A percentile compares a stretch with the other conserved stretches of the same genome.
These are phyloP conservation scores for Heliconius aoede DNA, from an alignment of 2,888 invertebrate genomes.

Conservation along the genomic window DNA sequence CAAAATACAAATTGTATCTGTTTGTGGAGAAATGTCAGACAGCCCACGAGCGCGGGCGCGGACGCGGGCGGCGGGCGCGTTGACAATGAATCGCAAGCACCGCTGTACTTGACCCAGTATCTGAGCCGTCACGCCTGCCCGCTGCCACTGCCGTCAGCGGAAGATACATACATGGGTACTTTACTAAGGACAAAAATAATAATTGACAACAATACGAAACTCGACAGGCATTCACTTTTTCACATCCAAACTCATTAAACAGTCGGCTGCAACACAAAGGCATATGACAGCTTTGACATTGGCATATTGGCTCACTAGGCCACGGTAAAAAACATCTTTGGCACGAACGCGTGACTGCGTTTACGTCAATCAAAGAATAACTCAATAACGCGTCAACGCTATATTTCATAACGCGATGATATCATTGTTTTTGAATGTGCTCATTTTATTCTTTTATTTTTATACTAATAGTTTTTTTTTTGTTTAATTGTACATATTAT, in stretches of 20 bases:
- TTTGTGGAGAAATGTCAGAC: conserved; percentile 57
- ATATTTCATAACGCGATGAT: conserved; percentile 57
- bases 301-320: conserved; percentile 75
- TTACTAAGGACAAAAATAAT: conserved; percentile 15
- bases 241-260: conserved; percentile 46
- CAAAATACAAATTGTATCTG: conserved; percentile 45
- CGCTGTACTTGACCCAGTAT: conserved; percentile 83
- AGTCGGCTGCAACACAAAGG: conserved; percentile 48
- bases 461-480: neutral
- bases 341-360: conserved; percentile 63
- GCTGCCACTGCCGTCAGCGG: conserved; percentile 50
- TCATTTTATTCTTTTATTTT: conserved; percentile 35
- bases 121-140: conserved; percentile 69
- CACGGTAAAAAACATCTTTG: conserved; percentile 57
- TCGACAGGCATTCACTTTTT: conserved; percentile 40
- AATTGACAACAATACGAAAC: conserved; percentile 8
- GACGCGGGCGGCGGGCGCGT: conserved; percentile 53
- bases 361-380: conserved; percentile 72
- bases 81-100: conserved; percentile 83
- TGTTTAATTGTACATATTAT: conserved; percentile 13
- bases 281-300: conserved; percentile 75
- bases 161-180: conserved; percentile 44
- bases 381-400: conserved; percentile 56
- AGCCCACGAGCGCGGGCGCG: conserved; percentile 63
- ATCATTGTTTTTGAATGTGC: conserved; percentile 63